Percentiles rank a stretch among this genome's conserved stretches.
phyloP scores from a whole-genome alignment of 2,888 invertebrate genomes.

The Heliconius cydno region DNA sequence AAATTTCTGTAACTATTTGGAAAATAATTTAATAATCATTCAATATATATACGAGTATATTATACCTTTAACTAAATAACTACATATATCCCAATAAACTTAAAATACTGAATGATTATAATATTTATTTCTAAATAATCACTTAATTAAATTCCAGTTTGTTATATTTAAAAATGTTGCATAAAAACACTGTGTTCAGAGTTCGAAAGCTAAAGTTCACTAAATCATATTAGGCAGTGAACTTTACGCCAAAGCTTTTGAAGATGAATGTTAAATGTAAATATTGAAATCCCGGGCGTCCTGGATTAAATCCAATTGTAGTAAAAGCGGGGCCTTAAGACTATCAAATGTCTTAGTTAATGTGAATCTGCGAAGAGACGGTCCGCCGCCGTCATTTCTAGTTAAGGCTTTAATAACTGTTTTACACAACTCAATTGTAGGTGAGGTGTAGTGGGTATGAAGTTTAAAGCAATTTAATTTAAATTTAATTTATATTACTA shows the following conservation, averaged over 20 bases:
- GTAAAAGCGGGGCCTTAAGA: constrained; percentile 49
- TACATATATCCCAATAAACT: background rate
- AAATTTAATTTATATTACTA: background rate
- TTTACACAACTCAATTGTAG: constrained; percentile 31
- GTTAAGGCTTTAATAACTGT: constrained; percentile 41
- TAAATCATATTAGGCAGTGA: constrained; percentile 24
- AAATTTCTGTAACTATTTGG: background rate
- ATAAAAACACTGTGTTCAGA: background rate
- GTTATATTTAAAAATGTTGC: background rate
- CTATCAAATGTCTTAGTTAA: constrained; percentile 49
- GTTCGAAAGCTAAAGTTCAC: constrained; percentile 10
- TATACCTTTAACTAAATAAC: too few relatives aligned
- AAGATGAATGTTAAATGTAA: constrained; percentile 40
- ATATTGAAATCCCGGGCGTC: constrained; percentile 42
- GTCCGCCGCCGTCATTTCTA: constrained; percentile 46
- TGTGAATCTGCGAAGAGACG: constrained; percentile 48
- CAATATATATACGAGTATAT: background rate
- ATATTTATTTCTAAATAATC: background rate
- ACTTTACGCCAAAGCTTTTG: constrained; percentile 36
- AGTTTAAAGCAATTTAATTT: background rate
- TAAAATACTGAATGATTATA: background rate
- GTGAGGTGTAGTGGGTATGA: background rate
- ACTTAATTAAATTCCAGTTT: background rate
- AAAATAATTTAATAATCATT: background rate
- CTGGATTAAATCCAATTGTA: constrained; percentile 51